phyloP scores from a whole-genome alignment of 2,888 invertebrate species.

The Priapulus caudatus region DNA sequence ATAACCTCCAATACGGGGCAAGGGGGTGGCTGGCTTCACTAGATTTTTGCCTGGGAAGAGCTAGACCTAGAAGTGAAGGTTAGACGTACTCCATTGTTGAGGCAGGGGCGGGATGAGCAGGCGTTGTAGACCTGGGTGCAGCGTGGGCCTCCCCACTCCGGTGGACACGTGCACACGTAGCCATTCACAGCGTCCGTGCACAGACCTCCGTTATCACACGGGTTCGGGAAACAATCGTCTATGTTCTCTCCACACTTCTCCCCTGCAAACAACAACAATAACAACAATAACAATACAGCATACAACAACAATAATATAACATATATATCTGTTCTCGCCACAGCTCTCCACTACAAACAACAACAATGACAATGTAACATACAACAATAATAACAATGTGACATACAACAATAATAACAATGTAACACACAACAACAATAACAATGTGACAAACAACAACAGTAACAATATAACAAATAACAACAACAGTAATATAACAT shows the following conservation, averaged over 20 bases:
- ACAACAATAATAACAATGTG: background rate
- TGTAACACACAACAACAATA: background rate
- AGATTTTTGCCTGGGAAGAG: too few species aligned
- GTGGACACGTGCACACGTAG: background rate
- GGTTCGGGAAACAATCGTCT: constrained; percentile 43
- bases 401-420: background rate
- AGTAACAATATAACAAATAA: too few species aligned
- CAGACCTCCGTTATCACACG: constrained; percentile 41
- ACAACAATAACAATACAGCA: background rate
- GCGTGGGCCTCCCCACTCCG: background rate
- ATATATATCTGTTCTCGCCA: too few species aligned
- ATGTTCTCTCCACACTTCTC: background rate
- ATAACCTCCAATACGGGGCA: too few species aligned
- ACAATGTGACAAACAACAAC: background rate
- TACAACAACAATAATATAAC: background rate
- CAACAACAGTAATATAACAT: too few species aligned
- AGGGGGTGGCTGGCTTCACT: too few species aligned
- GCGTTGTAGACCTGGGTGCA: background rate
- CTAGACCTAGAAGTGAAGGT: too few species aligned
- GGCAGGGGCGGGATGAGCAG: background rate
- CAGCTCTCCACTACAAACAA: background rate
- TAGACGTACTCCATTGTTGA: background rate
- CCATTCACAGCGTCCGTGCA: constrained; percentile 28
- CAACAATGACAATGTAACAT: background rate
- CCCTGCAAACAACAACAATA: background rate